phyloP scores from a whole-genome alignment of 2,113 vertebrate genomes.

The western clawed frog (Xenopus tropicalis) region UCB_Xtro_10.0 CM004447.2:117047001-117047500 shows the following conservation, averaged over 20 bases:
- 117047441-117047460: conserved; percentile 22
- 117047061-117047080: no score
- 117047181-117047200: background rate
- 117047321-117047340: conserved; percentile 12
- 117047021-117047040: no score
- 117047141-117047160: no score
- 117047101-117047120: no score
- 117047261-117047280: conserved; percentile 21
- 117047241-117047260: conserved; percentile 13
- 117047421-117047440: conserved; percentile 30
- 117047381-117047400: conserved; percentile 18
- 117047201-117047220: background rate
- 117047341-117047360: conserved; percentile 31
- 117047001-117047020: no score
- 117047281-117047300: conserved; percentile 16
- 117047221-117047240: conserved; percentile 8
- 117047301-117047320: conserved; percentile 25
- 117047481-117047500: conserved; percentile 4
- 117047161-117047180: background rate
- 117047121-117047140: no score
- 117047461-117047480: conserved; percentile 3
- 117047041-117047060: no score
- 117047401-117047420: conserved; percentile 22
- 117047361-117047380: conserved; percentile 24
- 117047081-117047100: no score